Base-by-base conservation (phyloP, 2,113 vertebrate genomes). In the Pseudorectes ferrugineus region DNA sequence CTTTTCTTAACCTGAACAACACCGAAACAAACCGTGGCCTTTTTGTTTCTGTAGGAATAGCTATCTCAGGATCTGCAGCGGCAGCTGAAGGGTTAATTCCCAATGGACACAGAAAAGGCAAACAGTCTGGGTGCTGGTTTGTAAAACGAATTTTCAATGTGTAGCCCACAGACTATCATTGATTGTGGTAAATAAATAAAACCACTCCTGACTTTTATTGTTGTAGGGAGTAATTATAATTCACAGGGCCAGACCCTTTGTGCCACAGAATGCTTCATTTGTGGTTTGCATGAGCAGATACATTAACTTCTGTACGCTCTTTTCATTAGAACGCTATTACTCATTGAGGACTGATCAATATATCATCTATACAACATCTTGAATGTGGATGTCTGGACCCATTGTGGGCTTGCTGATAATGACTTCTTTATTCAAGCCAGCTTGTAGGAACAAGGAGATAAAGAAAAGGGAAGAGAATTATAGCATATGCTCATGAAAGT, bases 381-480 rank as follows among this genome's bases (percentile, higher is more conserved):
- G 98, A 98, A 98, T 98, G 98, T 98, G 98, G 98, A 98, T 97
- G 98, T 99, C 99, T 99, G 98, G 98, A 97, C 98, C 98, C 98
- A 98, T 98, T 99, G 98, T 99, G 98, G 98, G 97, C 96, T 97
- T 94, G 94, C 98, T 98, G 98, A 99, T 99, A 99, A 99, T 98
- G 98, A 98, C 98, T 98, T 98, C 98, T 98, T 99, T 98, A 99
- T 99, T 99, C 99, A 99, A 97, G 98, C 97, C 95, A 96, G 98
- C 98, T 99, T 99, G 99, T 99, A 99, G 98, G 98, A 99, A 99
- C 99, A 99, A 98, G 98, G 96, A 98, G 99, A 98, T 98, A 99
- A 99, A 99, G 98, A 98, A 98, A 98, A 97, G 98, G 91, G 92
- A 97, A 98, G 97, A 98, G 98, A 99, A 98, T 98, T 98, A 98